Evolutionary conservation across 2,888 invertebrate genomes (phyloP), one percentile per base, ranked within the genome.

Genomic region (Leptinotarsa rubiginosa): DNA sequence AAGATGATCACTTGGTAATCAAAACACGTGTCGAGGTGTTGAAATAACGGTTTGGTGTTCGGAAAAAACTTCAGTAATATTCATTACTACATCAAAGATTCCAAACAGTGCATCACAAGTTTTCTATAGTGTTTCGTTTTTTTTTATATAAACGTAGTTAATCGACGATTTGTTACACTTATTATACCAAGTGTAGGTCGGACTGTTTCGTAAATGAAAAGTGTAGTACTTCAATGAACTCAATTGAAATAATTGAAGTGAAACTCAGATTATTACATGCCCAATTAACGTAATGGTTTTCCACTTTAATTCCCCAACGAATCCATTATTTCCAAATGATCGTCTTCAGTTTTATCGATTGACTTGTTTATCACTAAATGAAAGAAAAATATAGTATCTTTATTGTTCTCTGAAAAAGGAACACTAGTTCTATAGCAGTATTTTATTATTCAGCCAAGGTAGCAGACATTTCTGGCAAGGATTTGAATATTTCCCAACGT

Each of bases 211-310:
- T 31, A 62, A 62, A 62, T 25, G 62, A 62, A 62, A 62, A 62
- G 15, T 62, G 41, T n/a, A 41, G 41, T 31, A 25, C 12, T 62
- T 62, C 16, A 62, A n/a, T 41, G 25, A n/a, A 41, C n/a, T 41
- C 4, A 62, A 62, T 67, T 67, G 67, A 25, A 31, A 50, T 67
- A 52, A 68, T 68, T 54, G 18, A 41, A 54, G 68, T 68, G 68
- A 68, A 68, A 68, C 68, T 31, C 13, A n/a, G 31, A 2, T 68
- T 16, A 54, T 54, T 54, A 41, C 52, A 68, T 54, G 56, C 41
- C 54, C 54, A 68, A 68, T 68, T 68, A 68, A 18, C 41, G 41
- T 54, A 68, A 54, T 56, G 10, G 54, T 41, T 68, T 68, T 68
- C 7, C 47, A n/a, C 31, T 68, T 31, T n/a, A 68, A 12, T 62